Base-by-base conservation (phyloP, 2,888 invertebrate species). In the Cosmia trapezina region DNA sequence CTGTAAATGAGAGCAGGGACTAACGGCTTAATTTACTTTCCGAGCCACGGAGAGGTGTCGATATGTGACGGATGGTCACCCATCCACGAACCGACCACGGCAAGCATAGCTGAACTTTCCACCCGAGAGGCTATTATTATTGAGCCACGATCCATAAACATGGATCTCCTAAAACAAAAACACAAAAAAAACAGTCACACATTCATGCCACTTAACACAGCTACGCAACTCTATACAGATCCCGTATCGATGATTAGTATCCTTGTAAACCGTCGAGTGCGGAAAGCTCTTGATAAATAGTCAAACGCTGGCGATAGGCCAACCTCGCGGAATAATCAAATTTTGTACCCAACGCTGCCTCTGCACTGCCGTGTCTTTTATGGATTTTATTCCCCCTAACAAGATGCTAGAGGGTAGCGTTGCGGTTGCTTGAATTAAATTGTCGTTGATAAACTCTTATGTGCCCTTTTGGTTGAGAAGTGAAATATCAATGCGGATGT, bases 281-380 rank as follows among this genome's bases (percentile, higher is more conserved):
- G 86, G 93, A 92, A 93, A 92, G 92, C 91, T 89, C 91, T 93
- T 95, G 95, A 96, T 96, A 95, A 95, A 96, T 96, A 95, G 95
- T 94, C 92, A 89, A 91, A 90, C 90, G 91, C 90, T 95, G 95
- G 95, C 95, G 95, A 94, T 95, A 95, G 95, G 95, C 96, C 95
- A 95, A 94, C 95, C 94, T 95, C 94, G 95, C 92, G 95, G 95
- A 95, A 96, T 96, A 96, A 96, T 96, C 95, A 95, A 95, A 96
- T 96, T 94, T 94, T 89, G 91, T 93, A 90, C 93, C 93, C 92
- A 88, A 92, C 94, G 91, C 88, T 94, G 84, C 89, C 90, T 92
- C 92, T 89, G 92, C 80, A 64, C 74, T 91, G 90, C 90, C 93
- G 93, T 94, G 95, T 94, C 94, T 94, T 95, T 96, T 96, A 96